A percentile compares a stretch with the other conserved stretches of the same genome.
phyloP scores from a whole-genome alignment of 2,888 invertebrate genomes.

The Nemotelus pantherinus region DNA sequence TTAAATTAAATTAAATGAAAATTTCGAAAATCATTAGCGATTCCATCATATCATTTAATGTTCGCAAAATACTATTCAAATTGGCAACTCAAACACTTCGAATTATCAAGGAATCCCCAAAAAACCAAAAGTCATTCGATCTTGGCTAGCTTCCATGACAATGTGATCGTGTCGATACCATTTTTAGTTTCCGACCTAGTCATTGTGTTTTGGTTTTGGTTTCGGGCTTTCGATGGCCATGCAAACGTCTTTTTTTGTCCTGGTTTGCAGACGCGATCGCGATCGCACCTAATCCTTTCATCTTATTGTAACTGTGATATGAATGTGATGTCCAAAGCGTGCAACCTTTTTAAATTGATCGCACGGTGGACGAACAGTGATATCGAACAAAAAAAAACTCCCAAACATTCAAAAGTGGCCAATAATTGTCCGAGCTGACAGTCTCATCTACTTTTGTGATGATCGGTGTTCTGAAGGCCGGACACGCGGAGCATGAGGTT shows the following conservation, averaged over 20 bases:
- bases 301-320: slow-evolving; percentile 33
- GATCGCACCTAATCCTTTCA: slow-evolving; percentile 41
- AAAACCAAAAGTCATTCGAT: slow-evolving; percentile 11
- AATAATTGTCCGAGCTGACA: slow-evolving; percentile 44
- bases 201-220: slow-evolving; percentile 41
- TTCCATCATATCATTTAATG: background rate
- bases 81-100: background rate
- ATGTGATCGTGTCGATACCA: slow-evolving; percentile 40
- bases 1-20: background rate
- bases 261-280: slow-evolving; percentile 37
- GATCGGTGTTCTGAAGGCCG: slow-evolving; percentile 18
- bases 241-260: slow-evolving; percentile 32
- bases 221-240: slow-evolving; percentile 29
- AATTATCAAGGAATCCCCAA: slow-evolving; percentile 22
- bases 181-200: slow-evolving; percentile 37
- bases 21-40: background rate
- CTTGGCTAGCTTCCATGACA: background rate
- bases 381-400: slow-evolving; percentile 23
- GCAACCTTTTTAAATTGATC: slow-evolving; percentile 27
- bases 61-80: background rate
- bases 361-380: slow-evolving; percentile 33
- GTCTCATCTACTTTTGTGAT: slow-evolving; percentile 37
- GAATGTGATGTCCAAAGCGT: slow-evolving; percentile 37
- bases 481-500: slow-evolving; percentile 14
- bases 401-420: slow-evolving; percentile 35